These are phyloP conservation scores for Emydocephalus ijimae DNA, from an alignment of 2,113 vertebrate species.

Conservation along the genomic window DNA sequence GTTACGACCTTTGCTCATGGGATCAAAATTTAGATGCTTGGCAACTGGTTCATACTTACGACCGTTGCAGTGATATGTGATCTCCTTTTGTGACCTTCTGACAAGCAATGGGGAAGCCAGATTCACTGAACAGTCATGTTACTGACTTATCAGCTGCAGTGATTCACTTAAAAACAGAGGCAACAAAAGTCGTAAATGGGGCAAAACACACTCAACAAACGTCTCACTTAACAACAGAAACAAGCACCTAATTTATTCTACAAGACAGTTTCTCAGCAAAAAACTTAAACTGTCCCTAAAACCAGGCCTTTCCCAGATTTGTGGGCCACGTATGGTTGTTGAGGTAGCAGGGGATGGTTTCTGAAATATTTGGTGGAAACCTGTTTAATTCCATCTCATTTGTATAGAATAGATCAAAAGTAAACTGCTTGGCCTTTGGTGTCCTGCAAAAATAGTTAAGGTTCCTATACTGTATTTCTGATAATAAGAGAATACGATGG, in stretches of 20 bases:
- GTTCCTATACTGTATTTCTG: not conserved
- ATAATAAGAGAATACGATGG: not conserved
- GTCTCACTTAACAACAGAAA: not conserved
- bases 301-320: not conserved
- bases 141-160: not conserved
- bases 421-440: not conserved
- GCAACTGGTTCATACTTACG: not conserved
- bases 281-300: not conserved
- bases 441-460: not conserved
- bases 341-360: not conserved
- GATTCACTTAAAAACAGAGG: not conserved
- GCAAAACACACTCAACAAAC: not conserved
- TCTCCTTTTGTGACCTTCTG: not conserved
- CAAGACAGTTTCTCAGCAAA: not conserved
- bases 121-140: not conserved
- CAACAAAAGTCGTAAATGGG: not conserved
- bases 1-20: not conserved
- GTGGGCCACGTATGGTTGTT: not conserved
- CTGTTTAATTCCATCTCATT: not conserved
- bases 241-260: not conserved
- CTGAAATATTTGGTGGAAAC: not conserved
- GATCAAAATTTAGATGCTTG: not conserved
- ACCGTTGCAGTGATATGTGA: rapidly evolving
- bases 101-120: not conserved
- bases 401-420: not conserved